These are phyloP conservation scores for Aldrovandia affinis DNA, from an alignment of 2,797 vertebrate genomes.

Conservation along the genomic window DNA sequence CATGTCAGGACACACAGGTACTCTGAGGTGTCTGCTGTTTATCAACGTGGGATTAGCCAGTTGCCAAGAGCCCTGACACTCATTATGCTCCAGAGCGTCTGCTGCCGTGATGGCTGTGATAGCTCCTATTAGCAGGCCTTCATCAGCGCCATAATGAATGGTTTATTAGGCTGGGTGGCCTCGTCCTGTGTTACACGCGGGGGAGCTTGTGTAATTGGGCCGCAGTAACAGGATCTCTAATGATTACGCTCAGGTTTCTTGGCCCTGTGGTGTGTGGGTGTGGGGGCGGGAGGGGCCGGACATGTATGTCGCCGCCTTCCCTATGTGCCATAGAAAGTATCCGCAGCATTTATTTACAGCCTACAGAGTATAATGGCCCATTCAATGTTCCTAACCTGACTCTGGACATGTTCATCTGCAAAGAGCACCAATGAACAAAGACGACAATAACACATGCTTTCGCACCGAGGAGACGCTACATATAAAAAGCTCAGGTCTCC, in stretches of 20 bases:
- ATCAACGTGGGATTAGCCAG: slow-evolving; percentile 23
- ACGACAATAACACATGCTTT: background rate
- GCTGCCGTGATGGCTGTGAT: slow-evolving; percentile 3
- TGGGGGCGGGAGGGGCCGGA: background rate
- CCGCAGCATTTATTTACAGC: background rate
- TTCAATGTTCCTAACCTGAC: background rate
- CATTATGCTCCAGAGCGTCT: slow-evolving; percentile 1
- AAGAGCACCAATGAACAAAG: background rate
- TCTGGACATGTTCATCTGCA: background rate
- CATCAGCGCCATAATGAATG: slow-evolving; percentile 24
- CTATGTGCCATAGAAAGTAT: background rate
- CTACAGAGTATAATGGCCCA: background rate
- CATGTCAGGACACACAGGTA: background rate
- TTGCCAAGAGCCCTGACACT: background rate
- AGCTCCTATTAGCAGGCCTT: slow-evolving; percentile 15
- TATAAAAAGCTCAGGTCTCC: background rate
- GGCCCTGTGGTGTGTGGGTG: background rate
- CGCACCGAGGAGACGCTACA: background rate
- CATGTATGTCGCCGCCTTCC: background rate
- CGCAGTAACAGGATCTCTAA: slow-evolving; percentile 18
- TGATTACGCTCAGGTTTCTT: slow-evolving; percentile 15
- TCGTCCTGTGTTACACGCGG: slow-evolving; percentile 16
- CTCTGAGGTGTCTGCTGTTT: background rate
- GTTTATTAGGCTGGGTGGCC: slow-evolving; percentile 23
- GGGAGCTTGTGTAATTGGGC: slow-evolving; percentile 7